phyloP scores from a whole-genome alignment of 1,140 invertebrate genomes.

The Drosophila novamexicana region DNA sequence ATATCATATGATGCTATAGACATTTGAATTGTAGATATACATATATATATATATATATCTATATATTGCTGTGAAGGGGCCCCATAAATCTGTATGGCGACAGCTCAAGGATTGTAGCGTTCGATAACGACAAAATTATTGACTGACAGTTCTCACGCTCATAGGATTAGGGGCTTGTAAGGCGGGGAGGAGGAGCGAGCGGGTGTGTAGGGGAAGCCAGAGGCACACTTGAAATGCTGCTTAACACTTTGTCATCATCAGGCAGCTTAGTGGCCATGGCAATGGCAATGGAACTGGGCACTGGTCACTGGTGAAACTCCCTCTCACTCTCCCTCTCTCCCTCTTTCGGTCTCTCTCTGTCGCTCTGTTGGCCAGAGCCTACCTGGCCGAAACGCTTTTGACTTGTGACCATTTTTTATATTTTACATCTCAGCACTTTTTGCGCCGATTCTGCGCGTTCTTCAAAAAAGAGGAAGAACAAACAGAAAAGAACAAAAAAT shows the following conservation, averaged over 20 bases:
- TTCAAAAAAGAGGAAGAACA: constrained; percentile 5
- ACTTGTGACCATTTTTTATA: constrained; percentile 76
- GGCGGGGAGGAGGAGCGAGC: not conserved
- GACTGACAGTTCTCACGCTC: constrained; percentile 80
- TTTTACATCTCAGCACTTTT: constrained; percentile 45
- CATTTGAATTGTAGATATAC: not conserved
- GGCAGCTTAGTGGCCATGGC: constrained; percentile 57
- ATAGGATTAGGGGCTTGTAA: not conserved
- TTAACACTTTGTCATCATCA: constrained; percentile 81
- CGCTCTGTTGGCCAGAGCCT: constrained; percentile 7
- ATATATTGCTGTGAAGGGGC: not conserved
- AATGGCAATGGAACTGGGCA: constrained; percentile 13
- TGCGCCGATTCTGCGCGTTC: constrained; percentile 18
- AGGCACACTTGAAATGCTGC: constrained; percentile 72
- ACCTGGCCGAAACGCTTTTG: constrained; percentile 67
- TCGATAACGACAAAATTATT: constrained; percentile 78
- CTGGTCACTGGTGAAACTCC: not conserved
- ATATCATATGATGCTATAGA: constrained; percentile 17
- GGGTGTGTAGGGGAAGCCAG: constrained; percentile 10
- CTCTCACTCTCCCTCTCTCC: not conserved
- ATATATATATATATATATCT: not conserved
- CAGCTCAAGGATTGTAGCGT: constrained; percentile 74
- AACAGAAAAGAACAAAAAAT: not conserved
- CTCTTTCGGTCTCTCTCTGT: not conserved
- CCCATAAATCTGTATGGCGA: constrained; percentile 58